Evolutionary conservation across 2,888 invertebrate genomes (phyloP).

Genomic region (Salpingus planirostris): DNA sequence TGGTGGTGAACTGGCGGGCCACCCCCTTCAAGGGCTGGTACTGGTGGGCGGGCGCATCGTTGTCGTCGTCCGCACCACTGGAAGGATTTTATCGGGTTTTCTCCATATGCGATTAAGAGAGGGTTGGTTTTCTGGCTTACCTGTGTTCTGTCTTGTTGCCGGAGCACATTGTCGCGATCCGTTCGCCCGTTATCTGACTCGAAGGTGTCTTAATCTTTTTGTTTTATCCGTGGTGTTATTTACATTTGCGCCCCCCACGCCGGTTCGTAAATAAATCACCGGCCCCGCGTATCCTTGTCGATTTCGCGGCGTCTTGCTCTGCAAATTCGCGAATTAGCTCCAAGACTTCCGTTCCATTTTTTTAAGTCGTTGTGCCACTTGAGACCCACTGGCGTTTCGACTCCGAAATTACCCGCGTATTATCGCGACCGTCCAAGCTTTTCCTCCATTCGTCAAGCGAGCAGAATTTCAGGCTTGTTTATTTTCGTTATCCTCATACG

Average conservation of each 20-base stretch:
- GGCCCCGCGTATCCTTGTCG: background rate
- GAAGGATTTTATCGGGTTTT: too few species aligned
- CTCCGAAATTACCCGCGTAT: too few species aligned
- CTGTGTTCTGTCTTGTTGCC: conserved; percentile 20
- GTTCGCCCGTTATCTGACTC: too few species aligned
- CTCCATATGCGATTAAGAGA: too few species aligned
- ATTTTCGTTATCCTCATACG: conserved; percentile 8
- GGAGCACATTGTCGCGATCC: conserved; percentile 20
- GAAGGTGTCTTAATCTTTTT: too few species aligned
- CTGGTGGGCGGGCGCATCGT: conserved; percentile 13
- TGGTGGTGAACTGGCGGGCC: conserved; percentile 9
- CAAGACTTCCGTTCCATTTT: conserved; percentile 29
- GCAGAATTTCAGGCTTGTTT: conserved; percentile 6
- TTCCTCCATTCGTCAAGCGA: background rate
- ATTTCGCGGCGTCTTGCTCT: conserved; percentile 7
- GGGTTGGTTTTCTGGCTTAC: too few species aligned
- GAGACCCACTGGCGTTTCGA: too few species aligned
- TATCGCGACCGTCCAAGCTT: background rate
- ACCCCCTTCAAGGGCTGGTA: conserved; percentile 16
- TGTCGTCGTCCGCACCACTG: conserved; percentile 17
- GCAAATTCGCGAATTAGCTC: conserved; percentile 27
- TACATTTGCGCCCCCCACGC: conserved; percentile 25
- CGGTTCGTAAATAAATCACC: conserved; percentile 8
- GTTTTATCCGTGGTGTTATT: conserved; percentile 20
- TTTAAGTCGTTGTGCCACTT: conserved; percentile 3